phyloP scores from a whole-genome alignment of 2,113 vertebrate species.

The Fulmarus glacialis region DNA sequence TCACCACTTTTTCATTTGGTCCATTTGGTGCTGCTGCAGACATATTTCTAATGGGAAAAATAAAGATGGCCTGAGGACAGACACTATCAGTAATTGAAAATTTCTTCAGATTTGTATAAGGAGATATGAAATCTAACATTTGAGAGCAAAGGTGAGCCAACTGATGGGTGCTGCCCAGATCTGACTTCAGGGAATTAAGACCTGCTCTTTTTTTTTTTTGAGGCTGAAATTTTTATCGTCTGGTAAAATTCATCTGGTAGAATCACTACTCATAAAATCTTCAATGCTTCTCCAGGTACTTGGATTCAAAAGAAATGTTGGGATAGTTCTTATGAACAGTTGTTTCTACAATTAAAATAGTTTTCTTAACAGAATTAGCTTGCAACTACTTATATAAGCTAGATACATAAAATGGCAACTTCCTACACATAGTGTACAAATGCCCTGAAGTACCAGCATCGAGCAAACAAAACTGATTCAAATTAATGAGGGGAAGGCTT shows the following conservation, averaged over 20 bases:
- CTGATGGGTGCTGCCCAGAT: background rate
- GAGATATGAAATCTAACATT: background rate
- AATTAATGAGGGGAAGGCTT: background rate
- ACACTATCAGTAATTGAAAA: background rate
- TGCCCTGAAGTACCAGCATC: background rate
- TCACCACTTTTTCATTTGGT: background rate
- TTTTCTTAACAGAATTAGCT: background rate
- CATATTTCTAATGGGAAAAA: background rate
- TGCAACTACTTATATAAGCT: constrained; percentile 13
- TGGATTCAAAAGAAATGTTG: background rate
- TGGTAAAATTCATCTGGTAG: background rate
- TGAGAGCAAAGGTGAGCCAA: background rate
- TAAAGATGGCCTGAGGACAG: background rate
- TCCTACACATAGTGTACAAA: background rate
- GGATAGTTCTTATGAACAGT: background rate
- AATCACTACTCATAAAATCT: background rate
- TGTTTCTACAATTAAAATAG: background rate
- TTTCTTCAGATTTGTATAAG: background rate
- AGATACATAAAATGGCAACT: constrained; percentile 2
- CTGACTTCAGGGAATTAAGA: background rate
- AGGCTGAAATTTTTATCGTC: background rate
- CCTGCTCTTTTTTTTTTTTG: background rate
- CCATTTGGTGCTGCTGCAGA: background rate
- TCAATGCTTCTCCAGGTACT: background rate
- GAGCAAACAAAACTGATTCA: background rate